phyloP scores from a whole-genome alignment of 2,888 invertebrate genomes.

The Apodemia mormo region DNA sequence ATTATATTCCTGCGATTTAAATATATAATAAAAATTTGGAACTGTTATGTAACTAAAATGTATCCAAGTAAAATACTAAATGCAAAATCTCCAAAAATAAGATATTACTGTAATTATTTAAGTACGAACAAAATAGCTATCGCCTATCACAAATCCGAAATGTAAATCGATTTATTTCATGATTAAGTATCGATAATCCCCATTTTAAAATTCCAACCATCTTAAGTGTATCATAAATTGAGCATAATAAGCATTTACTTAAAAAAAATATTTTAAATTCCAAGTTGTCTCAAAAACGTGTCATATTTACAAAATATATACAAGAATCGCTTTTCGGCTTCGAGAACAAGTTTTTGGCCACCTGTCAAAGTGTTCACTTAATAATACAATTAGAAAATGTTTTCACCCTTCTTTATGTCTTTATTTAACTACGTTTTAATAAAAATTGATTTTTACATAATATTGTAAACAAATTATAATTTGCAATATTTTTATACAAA shows the following conservation, averaged over 20 bases:
- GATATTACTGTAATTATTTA: constrained; percentile 10
- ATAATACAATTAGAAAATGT: constrained; percentile 45
- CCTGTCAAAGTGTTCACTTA: constrained; percentile 46
- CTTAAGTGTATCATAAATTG: constrained; percentile 73
- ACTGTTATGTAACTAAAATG: not conserved
- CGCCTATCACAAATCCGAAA: constrained; percentile 42
- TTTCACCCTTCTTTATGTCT: constrained; percentile 47
- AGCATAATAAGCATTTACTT: constrained; percentile 74
- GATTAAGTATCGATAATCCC: constrained; percentile 9
- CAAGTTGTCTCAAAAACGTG: constrained; percentile 61
- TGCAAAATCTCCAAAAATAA: constrained; percentile 14
- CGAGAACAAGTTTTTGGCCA: constrained; percentile 69
- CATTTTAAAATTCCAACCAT: constrained; percentile 34
- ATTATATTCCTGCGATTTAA: not conserved
- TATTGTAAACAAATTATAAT: not conserved
- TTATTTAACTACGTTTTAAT: constrained; percentile 32
- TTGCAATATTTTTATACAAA: not conserved
- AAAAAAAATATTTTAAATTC: constrained; percentile 63
- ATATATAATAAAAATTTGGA: not conserved
- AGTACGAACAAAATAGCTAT: constrained; percentile 34
- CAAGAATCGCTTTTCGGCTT: constrained; percentile 59
- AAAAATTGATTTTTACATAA: constrained; percentile 33
- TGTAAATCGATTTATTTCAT: not conserved
- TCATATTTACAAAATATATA: constrained; percentile 78
- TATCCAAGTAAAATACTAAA: not conserved